Evolutionary conservation across 2,888 invertebrate species (phyloP), one percentile per base, ranked within the genome.

Genomic region (Tetramorium bicarinatum): DNA sequence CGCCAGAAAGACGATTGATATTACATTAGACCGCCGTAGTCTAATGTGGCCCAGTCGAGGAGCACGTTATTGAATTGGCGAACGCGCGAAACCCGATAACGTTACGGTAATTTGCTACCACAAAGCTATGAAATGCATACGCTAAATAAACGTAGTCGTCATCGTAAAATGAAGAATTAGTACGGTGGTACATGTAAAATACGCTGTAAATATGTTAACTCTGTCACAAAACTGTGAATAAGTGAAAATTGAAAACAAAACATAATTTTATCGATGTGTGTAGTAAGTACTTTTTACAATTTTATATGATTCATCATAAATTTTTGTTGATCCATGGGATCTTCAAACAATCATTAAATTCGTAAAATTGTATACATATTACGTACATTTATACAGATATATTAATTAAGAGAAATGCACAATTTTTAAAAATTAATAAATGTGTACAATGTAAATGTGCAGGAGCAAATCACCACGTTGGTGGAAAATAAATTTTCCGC

Each of bases 1-100:
- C 86, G 89, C 79, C 87, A 86, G 91, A 91, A 91, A 91, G 91
- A 91, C 91, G 90, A 91, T 89, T 91, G 91, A 90, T 91, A 91
- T 91, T 91, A 88, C 91, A 88, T 91, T 89, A 90, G 89, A 90
- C 85, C 87, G 76, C 75, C 86, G 74, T 86, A 86, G 88, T 88
- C 87, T 88, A 90, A 91, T 87, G 87, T 86, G 87, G 85, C 87
- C 85, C 83, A 88, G 84, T 84, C 84, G 87, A 85, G 86, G 82
- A 85, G 76, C 87, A 49, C 85, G 82, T 87, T 91, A 91, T 87
- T 84, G 86, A 90, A 90, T 91, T 84, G 85, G 72, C 79, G 47
- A 75, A 52, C 83, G 52, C 66, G 13, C 54, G 87, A 76, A 84
- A 87, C 82, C 67, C 25, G 81, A 67, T 80, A 85, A 76, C 82